These are phyloP conservation scores for Paedocypris micromegethes DNA, from an alignment of 2,797 vertebrate genomes.

Conservation along the genomic window DNA sequence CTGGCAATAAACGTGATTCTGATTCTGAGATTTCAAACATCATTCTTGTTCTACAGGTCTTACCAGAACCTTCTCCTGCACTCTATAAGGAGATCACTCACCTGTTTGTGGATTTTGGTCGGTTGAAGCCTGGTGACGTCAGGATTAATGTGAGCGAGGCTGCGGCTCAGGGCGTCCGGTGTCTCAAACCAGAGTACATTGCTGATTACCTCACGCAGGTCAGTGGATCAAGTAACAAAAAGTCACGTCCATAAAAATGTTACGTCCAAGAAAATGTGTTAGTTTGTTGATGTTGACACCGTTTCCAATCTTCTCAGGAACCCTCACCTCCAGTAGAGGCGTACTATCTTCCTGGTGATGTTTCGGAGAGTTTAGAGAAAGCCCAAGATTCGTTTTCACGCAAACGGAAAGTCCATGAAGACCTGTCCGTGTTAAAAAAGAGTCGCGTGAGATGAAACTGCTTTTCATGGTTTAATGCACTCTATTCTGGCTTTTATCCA, in stretches of 20 bases:
- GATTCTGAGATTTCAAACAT: neutral
- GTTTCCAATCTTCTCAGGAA: constrained; percentile 66
- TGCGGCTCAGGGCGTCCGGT: constrained; percentile 73
- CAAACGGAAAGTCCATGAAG: constrained; percentile 81
- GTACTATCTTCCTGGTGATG: constrained; percentile 73
- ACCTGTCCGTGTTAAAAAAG: constrained; percentile 72
- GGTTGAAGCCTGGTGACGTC: constrained; percentile 79
- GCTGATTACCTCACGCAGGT: constrained; percentile 97
- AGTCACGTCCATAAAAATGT: too few relatives aligned
- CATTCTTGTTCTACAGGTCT: constrained; percentile 69
- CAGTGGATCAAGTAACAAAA: neutral
- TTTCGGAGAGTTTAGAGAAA: constrained; percentile 48
- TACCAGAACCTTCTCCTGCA: constrained; percentile 71
- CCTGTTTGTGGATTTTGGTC: constrained; percentile 87
- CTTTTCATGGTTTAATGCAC: constrained; percentile 2
- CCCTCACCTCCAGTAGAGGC: constrained; percentile 72
- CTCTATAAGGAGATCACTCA: constrained; percentile 83
- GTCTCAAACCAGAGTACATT: constrained; percentile 91
- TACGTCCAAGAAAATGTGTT: too few relatives aligned
- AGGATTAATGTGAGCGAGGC: constrained; percentile 76
- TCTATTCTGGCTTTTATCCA: constrained; percentile 25
- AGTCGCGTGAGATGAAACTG: constrained; percentile 55
- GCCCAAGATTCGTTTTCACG: constrained; percentile 64
- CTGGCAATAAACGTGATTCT: neutral
- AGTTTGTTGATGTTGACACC: too few relatives aligned